Evolutionary conservation across 2,888 invertebrate genomes (phyloP).

Genomic region (Cosmia trapezina): DNA sequence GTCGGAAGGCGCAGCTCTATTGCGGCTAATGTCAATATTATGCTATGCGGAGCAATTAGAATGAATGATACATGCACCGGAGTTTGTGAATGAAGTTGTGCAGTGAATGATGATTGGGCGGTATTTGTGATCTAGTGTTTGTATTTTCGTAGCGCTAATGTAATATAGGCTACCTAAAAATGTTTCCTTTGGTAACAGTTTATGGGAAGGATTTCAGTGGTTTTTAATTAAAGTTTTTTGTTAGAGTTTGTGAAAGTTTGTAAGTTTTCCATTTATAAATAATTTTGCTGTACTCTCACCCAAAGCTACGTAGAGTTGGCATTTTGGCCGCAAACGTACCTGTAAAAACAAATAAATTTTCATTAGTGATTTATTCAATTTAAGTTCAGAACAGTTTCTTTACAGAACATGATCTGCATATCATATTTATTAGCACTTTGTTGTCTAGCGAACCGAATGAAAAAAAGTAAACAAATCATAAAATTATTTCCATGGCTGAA

Average conservation of each 20-base stretch:
- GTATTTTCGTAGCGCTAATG: not conserved
- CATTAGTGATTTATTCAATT: conserved; percentile 12
- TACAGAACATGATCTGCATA: not conserved
- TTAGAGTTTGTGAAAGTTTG: not conserved
- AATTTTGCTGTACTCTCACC: conserved; percentile 33
- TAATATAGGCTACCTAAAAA: not conserved
- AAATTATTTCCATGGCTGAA: conserved; percentile 46
- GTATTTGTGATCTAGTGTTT: conserved; percentile 12
- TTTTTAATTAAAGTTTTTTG: not conserved
- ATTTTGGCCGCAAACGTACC: conserved; percentile 32
- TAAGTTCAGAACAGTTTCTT: not conserved
- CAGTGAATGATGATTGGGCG: conserved; percentile 18
- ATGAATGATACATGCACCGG: conserved; percentile 34
- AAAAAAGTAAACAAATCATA: conserved; percentile 43
- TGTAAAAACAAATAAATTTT: conserved; percentile 40
- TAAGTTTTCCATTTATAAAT: too few relatives aligned
- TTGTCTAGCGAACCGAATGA: not conserved
- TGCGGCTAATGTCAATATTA: conserved; percentile 50
- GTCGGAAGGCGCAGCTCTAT: conserved; percentile 41
- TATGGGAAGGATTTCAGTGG: not conserved
- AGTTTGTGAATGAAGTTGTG: conserved; percentile 49
- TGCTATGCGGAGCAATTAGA: conserved; percentile 22
- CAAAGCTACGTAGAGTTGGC: not conserved
- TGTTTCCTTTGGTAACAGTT: not conserved
- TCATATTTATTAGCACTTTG: not conserved